A percentile compares a stretch with the other conserved stretches of the same genome.
These are phyloP conservation scores for Drosophila mimica DNA, from an alignment of 2,888 invertebrate species.

Conservation along the genomic window DNA sequence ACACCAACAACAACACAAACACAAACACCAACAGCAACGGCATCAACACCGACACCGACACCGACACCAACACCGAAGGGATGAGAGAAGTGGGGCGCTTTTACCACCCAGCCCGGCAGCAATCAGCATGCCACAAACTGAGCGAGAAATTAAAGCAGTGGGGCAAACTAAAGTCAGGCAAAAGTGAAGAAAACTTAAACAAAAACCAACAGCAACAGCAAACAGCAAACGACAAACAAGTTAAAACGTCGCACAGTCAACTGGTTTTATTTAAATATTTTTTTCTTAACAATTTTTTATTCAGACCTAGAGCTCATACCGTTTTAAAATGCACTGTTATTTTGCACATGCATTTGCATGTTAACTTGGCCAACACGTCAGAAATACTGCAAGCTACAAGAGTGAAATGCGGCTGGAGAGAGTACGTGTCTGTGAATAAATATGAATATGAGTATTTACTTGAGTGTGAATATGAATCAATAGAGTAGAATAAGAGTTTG, in stretches of 20 bases:
- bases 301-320: constrained; percentile 19
- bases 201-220: constrained; percentile 4
- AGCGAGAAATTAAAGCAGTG: constrained; percentile 55
- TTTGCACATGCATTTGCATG: constrained; percentile 13
- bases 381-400: neutral
- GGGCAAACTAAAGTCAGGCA: constrained; percentile 23
- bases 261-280: constrained; percentile 37
- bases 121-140: constrained; percentile 45
- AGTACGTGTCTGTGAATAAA: neutral
- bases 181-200: constrained; percentile 4
- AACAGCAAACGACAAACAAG: constrained; percentile 7
- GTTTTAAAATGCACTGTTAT: constrained; percentile 32
- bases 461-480: neutral
- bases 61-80: neutral
- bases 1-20: constrained; percentile 9
- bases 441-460: neutral
- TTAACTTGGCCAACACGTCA: neutral
- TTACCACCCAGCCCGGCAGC: constrained; percentile 50
- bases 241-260: constrained; percentile 36
- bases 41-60: neutral
- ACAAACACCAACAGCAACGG: neutral
- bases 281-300: constrained; percentile 3
- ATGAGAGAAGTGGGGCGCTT: constrained; percentile 8
- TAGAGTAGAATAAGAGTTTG: too few relatives aligned
- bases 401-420: neutral